These are phyloP conservation scores for Watsonalla cultraria DNA, from an alignment of 2,888 invertebrate genomes.

Conservation along the genomic window DNA sequence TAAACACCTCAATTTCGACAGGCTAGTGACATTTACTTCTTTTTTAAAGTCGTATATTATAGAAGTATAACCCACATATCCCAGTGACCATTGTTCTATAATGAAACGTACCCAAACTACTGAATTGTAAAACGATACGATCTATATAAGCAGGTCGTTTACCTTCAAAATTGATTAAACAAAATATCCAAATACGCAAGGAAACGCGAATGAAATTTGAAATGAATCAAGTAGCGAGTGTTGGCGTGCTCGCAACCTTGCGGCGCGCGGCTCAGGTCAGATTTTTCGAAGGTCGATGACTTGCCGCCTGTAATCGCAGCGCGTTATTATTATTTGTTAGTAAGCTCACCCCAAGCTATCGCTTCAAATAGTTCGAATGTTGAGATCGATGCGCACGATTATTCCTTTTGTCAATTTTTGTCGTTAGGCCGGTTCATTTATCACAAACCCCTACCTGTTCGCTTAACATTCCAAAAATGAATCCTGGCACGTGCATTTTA, in stretches of 20 bases:
- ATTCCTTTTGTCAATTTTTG: constrained; percentile 21
- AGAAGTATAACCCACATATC: too few species aligned
- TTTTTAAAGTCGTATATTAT: too few species aligned
- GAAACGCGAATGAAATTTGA: constrained; percentile 16
- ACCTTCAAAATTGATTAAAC: constrained; percentile 2
- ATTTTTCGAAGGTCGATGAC: constrained; percentile 79
- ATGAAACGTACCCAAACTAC: too few species aligned
- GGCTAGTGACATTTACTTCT: too few species aligned
- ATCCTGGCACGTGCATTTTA: too few species aligned
- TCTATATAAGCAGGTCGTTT: too few species aligned
- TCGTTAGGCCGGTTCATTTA: constrained; percentile 12
- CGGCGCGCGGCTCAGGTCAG: constrained; percentile 70
- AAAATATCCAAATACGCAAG: constrained; percentile 9
- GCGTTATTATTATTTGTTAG: constrained; percentile 67
- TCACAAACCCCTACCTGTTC: constrained; percentile 15
- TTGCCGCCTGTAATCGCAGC: constrained; percentile 56
- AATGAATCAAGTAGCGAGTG: constrained; percentile 20
- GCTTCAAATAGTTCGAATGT: constrained; percentile 24
- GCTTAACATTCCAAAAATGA: neutral
- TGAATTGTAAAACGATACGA: too few species aligned
- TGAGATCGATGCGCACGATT: constrained; percentile 31
- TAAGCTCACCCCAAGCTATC: constrained; percentile 36
- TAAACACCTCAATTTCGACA: too few species aligned
- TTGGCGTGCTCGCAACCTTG: constrained; percentile 62
- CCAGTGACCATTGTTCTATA: too few species aligned